phyloP scores from a whole-genome alignment of 2,888 invertebrate genomes.

The Dorcus parallelipipedus region DNA sequence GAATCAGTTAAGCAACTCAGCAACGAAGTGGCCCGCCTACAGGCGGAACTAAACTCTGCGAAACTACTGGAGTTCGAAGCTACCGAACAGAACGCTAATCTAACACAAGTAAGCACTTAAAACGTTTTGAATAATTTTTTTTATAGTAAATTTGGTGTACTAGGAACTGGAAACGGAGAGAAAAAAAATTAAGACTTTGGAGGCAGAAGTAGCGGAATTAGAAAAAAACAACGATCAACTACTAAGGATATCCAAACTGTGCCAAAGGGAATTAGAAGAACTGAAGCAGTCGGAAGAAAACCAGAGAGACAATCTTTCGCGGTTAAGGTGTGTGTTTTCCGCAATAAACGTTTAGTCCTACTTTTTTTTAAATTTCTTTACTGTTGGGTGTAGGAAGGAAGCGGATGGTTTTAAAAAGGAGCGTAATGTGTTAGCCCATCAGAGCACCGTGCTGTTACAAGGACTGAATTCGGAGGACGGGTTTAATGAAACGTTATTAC shows the following conservation, averaged over 20 bases:
- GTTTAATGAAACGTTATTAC: slow-evolving; percentile 54
- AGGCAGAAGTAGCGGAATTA: slow-evolving; percentile 55
- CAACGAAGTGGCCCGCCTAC: slow-evolving; percentile 61
- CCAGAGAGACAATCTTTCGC: slow-evolving; percentile 58
- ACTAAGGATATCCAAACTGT: slow-evolving; percentile 62
- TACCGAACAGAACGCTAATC: slow-evolving; percentile 59
- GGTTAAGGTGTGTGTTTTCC: slow-evolving; percentile 37
- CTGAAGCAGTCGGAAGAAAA: slow-evolving; percentile 61
- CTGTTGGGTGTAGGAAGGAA: slow-evolving; percentile 52
- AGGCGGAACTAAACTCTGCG: slow-evolving; percentile 63
- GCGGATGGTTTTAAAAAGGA: slow-evolving; percentile 63
- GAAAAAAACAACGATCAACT: slow-evolving; percentile 58
- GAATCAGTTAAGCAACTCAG: slow-evolving; percentile 65
- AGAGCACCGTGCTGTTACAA: slow-evolving; percentile 61
- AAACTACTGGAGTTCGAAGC: slow-evolving; percentile 69
- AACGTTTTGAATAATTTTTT: not conserved
- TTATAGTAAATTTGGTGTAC: slow-evolving; percentile 2
- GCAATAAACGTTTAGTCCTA: not conserved
- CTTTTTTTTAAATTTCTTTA: slow-evolving; percentile 33
- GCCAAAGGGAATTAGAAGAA: slow-evolving; percentile 62
- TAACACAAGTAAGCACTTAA: slow-evolving; percentile 50
- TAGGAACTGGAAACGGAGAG: slow-evolving; percentile 56
- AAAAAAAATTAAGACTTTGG: slow-evolving; percentile 50
- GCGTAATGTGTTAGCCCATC: slow-evolving; percentile 62
- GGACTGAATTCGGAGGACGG: slow-evolving; percentile 57